phyloP scores from a whole-genome alignment of 2,113 vertebrate species.

The Cyrtonyx montezumae region DNA sequence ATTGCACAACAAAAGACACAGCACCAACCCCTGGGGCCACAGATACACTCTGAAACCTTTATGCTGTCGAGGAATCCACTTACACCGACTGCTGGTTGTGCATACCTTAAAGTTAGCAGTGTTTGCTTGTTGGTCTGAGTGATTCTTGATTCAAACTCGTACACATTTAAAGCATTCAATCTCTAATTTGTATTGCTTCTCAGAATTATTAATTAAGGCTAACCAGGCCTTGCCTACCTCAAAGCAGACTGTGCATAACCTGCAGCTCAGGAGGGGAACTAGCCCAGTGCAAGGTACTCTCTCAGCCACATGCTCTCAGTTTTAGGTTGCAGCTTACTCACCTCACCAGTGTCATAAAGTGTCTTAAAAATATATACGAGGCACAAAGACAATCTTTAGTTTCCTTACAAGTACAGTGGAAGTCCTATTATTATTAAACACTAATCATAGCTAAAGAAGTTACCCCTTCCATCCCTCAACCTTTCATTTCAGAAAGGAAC shows the following conservation, averaged over 20 bases:
- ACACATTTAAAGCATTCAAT: conserved; percentile 14
- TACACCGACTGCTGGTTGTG: not conserved
- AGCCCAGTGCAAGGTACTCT: not conserved
- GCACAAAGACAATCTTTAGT: conserved; percentile 28
- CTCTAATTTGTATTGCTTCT: conserved; percentile 46
- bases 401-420: not conserved
- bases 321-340: not conserved
- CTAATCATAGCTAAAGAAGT: not conserved
- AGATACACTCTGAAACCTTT: not conserved
- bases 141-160: not conserved
- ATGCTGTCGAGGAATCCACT: conserved; percentile 34
- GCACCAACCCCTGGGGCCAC: not conserved
- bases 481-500: not conserved
- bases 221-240: not conserved
- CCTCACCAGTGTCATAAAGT: not conserved
- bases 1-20: conserved; percentile 69
- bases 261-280: not conserved
- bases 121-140: not conserved
- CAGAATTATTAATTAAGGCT: conserved; percentile 28
- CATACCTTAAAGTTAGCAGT: not conserved
- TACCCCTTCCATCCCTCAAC: not conserved
- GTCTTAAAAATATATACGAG: not conserved
- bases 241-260: not conserved
- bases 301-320: not conserved
- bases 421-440: not conserved